Percentiles rank a stretch among this genome's conserved stretches.
These are phyloP conservation scores for Lepeophtheirus salmonis DNA, from an alignment of 1,140 invertebrate species.

Conservation along the genomic window DNA sequence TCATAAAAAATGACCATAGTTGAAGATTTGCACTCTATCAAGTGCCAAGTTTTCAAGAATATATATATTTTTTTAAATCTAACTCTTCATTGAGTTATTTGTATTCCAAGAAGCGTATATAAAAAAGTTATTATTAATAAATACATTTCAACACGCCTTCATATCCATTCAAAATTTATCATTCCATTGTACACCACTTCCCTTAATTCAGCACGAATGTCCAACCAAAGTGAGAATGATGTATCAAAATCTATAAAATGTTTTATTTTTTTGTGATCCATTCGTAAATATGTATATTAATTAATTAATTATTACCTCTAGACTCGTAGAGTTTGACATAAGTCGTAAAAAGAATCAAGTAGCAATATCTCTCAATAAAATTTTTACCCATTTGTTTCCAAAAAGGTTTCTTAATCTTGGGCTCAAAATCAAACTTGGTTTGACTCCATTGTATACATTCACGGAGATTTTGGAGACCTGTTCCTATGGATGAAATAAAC, in stretches of 20 bases:
- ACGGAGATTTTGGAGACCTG: conserved; percentile 14
- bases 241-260: conserved; percentile 6
- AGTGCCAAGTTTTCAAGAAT: too few relatives aligned
- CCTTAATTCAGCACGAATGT: conserved; percentile 11
- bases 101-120: too few relatives aligned
- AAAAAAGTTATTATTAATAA: too few relatives aligned
- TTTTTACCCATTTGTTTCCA: conserved; percentile 17
- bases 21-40: too few relatives aligned
- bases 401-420: conserved; percentile 16
- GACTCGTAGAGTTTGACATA: conserved; percentile 9
- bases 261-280: neutral
- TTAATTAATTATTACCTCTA: conserved; percentile 2
- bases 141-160: too few relatives aligned
- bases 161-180: conserved; percentile 14
- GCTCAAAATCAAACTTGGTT: conserved; percentile 15
- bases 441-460: conserved; percentile 16
- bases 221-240: conserved; percentile 12
- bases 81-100: too few relatives aligned
- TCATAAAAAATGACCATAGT: too few relatives aligned
- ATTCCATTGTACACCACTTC: conserved; percentile 8
- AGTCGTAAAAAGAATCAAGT: conserved; percentile 15
- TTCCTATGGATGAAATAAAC: neutral
- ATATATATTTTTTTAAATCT: too few relatives aligned
- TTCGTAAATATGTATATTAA: neutral
- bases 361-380: conserved; percentile 18